Conservation (phyloP, 2,113 vertebrate species). For the Smithornis capensis region DNA sequence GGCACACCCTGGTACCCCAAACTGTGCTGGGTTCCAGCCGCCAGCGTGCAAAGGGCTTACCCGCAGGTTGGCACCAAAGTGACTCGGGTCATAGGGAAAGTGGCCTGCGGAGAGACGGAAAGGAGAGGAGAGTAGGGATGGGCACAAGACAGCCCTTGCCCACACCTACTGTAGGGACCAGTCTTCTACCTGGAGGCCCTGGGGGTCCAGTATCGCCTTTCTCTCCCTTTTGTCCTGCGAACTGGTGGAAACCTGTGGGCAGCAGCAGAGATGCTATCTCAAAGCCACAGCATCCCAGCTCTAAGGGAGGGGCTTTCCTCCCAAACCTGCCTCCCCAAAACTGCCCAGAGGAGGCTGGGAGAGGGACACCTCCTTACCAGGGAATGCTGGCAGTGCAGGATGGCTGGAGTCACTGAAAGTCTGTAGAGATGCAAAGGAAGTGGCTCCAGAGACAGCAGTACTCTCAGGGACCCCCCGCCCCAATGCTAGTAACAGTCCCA, state of each 20-base stretch:
- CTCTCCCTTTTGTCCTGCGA: slow-evolving; percentile 83
- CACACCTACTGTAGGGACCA: fast-evolving
- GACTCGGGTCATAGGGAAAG: slow-evolving; percentile 49
- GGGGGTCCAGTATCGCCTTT: slow-evolving; percentile 71
- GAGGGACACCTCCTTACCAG: slow-evolving; percentile 35
- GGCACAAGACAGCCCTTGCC: fast-evolving
- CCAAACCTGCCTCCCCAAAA: not conserved
- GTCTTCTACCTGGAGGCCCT: slow-evolving; percentile 74
- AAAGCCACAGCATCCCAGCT: not conserved
- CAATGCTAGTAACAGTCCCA: not conserved
- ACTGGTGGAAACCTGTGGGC: slow-evolving; percentile 60
- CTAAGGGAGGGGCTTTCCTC: fast-evolving
- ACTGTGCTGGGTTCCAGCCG: fast-evolving
- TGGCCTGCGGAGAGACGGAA: slow-evolving; percentile 37
- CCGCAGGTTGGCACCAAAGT: not conserved
- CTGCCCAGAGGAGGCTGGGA: not conserved
- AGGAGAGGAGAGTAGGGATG: not conserved
- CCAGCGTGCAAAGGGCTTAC: not conserved
- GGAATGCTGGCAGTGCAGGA: slow-evolving; percentile 39
- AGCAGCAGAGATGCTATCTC: not conserved
- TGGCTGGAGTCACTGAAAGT: slow-evolving; percentile 47
- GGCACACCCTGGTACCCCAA: fast-evolving
- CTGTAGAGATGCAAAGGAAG: slow-evolving; percentile 11
- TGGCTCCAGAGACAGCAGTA: not conserved
- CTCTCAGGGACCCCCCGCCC: not conserved